Evolutionary conservation across 2,113 vertebrate species (phyloP).

Genomic region (Larimichthys polyactis): DNA sequence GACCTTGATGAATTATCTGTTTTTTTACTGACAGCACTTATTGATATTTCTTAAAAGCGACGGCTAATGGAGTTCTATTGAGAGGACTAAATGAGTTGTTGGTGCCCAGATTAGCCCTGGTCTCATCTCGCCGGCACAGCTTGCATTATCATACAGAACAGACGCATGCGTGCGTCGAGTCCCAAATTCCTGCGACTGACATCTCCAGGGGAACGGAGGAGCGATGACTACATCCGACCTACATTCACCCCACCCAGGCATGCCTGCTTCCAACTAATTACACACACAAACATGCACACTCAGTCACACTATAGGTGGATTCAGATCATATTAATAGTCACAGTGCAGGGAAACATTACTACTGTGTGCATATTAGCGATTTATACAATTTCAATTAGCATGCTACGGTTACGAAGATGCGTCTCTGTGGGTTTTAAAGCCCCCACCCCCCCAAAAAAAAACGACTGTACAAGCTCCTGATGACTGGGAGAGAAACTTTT

Average conservation of each 20-base stretch:
- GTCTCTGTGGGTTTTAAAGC: slow-evolving; percentile 12
- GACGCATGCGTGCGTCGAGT: slow-evolving; percentile 81
- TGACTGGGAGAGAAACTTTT: slow-evolving; percentile 44
- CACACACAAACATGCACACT: slow-evolving; percentile 58
- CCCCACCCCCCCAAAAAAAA: background rate
- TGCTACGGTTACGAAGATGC: slow-evolving; percentile 7
- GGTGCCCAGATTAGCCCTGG: slow-evolving; percentile 79
- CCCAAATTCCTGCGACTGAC: slow-evolving; percentile 82
- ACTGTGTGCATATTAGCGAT: slow-evolving; percentile 12
- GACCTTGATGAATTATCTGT: slow-evolving; percentile 84
- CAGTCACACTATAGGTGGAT: slow-evolving; percentile 53
- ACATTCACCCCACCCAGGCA: slow-evolving; percentile 79
- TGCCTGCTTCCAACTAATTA: slow-evolving; percentile 66
- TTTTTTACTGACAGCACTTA: slow-evolving; percentile 83
- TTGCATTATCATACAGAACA: slow-evolving; percentile 83
- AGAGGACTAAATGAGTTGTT: slow-evolving; percentile 84
- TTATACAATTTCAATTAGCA: slow-evolving; percentile 31
- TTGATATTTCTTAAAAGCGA: slow-evolving; percentile 84
- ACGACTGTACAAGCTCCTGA: slow-evolving; percentile 25
- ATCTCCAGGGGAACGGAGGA: slow-evolving; percentile 79
- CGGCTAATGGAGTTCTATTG: slow-evolving; percentile 81
- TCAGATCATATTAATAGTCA: slow-evolving; percentile 24
- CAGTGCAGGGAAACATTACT: slow-evolving; percentile 18
- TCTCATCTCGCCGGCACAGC: slow-evolving; percentile 78
- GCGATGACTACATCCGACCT: slow-evolving; percentile 82